Percentiles rank a stretch among this genome's conserved stretches.
Conservation (phyloP, 2,888 invertebrate genomes). For the Pristionchus entomophagus region DNA sequence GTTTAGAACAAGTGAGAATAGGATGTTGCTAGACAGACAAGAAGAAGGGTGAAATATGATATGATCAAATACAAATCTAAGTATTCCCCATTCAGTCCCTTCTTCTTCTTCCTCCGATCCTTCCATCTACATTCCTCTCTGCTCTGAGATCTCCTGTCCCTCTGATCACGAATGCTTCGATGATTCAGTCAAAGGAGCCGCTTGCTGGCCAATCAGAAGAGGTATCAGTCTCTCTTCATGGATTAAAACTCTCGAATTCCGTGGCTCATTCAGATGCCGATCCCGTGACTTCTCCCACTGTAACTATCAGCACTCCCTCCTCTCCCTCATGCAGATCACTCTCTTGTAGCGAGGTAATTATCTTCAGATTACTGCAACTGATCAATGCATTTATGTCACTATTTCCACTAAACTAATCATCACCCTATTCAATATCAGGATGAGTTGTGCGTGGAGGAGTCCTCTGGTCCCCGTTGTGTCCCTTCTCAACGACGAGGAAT, state of each 20-base stretch:
- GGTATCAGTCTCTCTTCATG: no score
- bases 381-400: background rate
- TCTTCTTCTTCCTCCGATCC: background rate
- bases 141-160: constrained; percentile 29
- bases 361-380: background rate
- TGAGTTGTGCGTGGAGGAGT: constrained; percentile 14
- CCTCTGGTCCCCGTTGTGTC: background rate
- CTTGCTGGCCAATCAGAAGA: constrained; percentile 15
- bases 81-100: background rate
- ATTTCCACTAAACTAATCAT: background rate
- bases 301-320: background rate
- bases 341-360: background rate
- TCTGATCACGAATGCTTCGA: constrained; percentile 13
- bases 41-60: background rate
- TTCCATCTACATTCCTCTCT: constrained; percentile 9
- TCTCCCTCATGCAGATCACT: background rate
- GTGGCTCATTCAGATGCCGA: background rate
- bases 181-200: constrained; percentile 38
- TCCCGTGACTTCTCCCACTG: background rate
- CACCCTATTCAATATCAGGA: background rate
- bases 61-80: no score
- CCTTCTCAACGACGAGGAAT: constrained; percentile 3
- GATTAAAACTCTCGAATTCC: no score
- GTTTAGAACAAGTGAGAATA: background rate
- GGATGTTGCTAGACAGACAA: no score